Evolutionary conservation across 2,113 vertebrate species (phyloP).

Genomic region (Suncus etruscus): DNA sequence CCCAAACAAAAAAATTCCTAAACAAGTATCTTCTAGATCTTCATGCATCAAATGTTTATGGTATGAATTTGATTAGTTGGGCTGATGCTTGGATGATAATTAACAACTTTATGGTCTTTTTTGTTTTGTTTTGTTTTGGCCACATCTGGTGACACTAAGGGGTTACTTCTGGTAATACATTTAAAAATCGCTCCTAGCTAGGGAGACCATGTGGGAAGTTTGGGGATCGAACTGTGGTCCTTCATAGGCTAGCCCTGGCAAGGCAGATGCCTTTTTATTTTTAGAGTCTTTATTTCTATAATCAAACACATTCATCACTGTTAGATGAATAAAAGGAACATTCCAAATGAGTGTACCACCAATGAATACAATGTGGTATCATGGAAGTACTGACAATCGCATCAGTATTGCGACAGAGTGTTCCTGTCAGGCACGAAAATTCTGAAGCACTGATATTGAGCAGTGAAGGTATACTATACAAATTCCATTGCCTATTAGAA

Average conservation of each 20-base stretch:
- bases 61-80: background rate
- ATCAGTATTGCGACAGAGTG: background rate
- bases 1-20: background rate
- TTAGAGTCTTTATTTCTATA: slow-evolving; percentile 10
- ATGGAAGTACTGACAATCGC: background rate
- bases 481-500: background rate
- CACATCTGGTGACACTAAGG: too few relatives aligned
- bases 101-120: background rate
- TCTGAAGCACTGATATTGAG: background rate
- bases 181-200: too few relatives aligned
- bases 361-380: background rate
- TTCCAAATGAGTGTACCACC: background rate
- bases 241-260: too few relatives aligned
- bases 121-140: too few relatives aligned
- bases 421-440: background rate
- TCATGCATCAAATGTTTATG: background rate
- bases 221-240: too few relatives aligned
- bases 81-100: background rate
- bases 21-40: background rate
- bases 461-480: background rate
- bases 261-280: background rate
- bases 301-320: background rate
- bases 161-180: too few relatives aligned
- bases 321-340: background rate
- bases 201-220: too few relatives aligned